Evolutionary conservation across 1,140 invertebrate genomes (phyloP), one percentile per base, ranked within the genome.

Genomic region (Pseudomyrmex gracilis): DNA sequence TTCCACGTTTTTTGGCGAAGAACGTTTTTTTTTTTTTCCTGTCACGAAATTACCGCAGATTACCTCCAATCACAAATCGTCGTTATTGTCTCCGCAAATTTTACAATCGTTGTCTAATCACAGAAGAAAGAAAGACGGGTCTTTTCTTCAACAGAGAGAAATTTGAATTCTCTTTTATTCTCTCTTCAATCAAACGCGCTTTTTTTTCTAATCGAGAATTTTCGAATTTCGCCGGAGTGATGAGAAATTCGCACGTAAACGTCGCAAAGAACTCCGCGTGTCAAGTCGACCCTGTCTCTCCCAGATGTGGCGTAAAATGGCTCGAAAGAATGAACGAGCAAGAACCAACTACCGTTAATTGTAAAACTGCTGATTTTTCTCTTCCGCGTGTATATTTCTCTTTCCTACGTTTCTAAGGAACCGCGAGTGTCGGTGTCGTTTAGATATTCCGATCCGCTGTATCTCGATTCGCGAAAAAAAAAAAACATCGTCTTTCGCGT

Each of bases 381-480:
- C 43, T 24, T 53, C 49, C 17, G 15, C 64, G 8, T 15, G 12
- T 12, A n/a, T 24, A 2, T 13, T 2, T 9, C 9, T 51, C 43
- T 51, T 9, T 15, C 8, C 45, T 4, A 10, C 17, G 7, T 24
- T 24, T 13, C 4, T 20, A 53, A 60, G 2, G 12, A 70, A 73
- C 49, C 0, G 20, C 49, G 17, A 57, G 5, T 34, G 2, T 34
- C 20, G 34, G 3, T 57, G 9, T 22, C 22, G 20, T 13, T 66
- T 43, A 55, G 55, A 13, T 51, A 64, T 49, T 47, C 9, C 2
- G 1, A 24, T 74, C 43, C 73, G 13, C 8, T 47, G 12, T 22
- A 47, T 13, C 63, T 63, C 57, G 57, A 60, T 34, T 82, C 68
- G 53, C n/a, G n/a, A n/a, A n/a, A n/a, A n/a, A n/a, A n/a, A n/a